Base-by-base conservation (phyloP, 1,140 invertebrate genomes). In the Thaumetopoea pityocampa region DNA sequence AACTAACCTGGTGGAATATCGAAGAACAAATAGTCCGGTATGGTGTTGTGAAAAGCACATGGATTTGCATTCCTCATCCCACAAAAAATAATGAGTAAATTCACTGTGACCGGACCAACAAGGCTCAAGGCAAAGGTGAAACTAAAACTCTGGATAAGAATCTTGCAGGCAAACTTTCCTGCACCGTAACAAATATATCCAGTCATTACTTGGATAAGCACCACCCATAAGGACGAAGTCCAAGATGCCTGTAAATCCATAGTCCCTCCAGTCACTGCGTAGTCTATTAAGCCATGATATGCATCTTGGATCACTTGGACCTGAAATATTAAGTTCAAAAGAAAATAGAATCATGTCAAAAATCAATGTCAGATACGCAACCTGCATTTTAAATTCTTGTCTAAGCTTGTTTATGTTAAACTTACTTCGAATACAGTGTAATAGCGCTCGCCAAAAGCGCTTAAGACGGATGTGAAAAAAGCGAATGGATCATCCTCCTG, bases 81-180 rank as follows among this genome's bases (percentile, higher is more conserved):
- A 56, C 95, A 97, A 3, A 94, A 91, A 1, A 92, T 89, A 43
- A 97, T 96, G 20, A 97, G 74, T n/a, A 98, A 62, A 1, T 94
- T 96, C 14, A 98, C 91, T 0, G 92, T 90, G 0, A 98, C 90
- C 0, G 96, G 97, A 32, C 97, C 94, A 0, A 94, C 95, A 15
- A 98, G 88, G 67, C 92, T 96, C 0, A 98, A 89, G 0, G 97
- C 96, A 49, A 98, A 96, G 0, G 96, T 94, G 67, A 97, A 98
- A 60, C 96, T 97, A 85, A 98, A 97, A 32, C 93, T 93, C 73
- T 98, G 96, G 46, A 98, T 98, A 42, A 97, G 90, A 55, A 98
- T 97, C 84, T 98, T 98, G 86, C 96, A 98, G 3, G 96, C 94
- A 59, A 96, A 96, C 85, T 97, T 97, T 27, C 92, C 94, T 51